Percentiles rank a stretch among this genome's conserved stretches.
phyloP scores from a whole-genome alignment of 2,888 invertebrate genomes.

The Acrocyrtus sp. region DNA sequence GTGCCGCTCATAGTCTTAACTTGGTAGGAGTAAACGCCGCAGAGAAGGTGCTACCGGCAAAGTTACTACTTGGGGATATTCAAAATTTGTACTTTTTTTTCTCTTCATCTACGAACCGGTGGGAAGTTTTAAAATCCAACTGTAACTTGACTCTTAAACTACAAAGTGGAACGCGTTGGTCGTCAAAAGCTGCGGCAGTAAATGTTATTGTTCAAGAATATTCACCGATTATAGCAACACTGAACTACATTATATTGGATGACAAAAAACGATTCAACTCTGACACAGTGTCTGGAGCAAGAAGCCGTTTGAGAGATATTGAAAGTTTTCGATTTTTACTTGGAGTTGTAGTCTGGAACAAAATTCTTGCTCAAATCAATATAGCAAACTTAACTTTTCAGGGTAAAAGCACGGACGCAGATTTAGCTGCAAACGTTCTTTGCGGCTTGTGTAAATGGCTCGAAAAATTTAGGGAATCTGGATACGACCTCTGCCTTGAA shows the following conservation, averaged over 20 bases:
- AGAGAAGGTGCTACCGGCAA: constrained; percentile 7
- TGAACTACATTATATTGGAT: neutral
- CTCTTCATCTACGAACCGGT: constrained; percentile 4
- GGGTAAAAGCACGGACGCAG: neutral
- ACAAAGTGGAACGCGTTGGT: constrained; percentile 32
- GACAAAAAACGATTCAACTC: neutral
- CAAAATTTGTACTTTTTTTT: constrained; percentile 35
- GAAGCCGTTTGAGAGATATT: neutral
- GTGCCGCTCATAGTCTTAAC: constrained; percentile 25
- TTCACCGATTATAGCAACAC: neutral
- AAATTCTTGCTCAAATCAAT: constrained; percentile 7
- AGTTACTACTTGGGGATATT: constrained; percentile 22
- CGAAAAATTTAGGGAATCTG: neutral
- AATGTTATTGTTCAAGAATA: neutral
- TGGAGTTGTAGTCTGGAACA: neutral
- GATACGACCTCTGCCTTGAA: neutral
- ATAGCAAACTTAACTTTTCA: neutral
- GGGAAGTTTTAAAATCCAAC: constrained; percentile 2
- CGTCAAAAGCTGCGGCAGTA: constrained; percentile 26
- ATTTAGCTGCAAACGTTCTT: neutral
- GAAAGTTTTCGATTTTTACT: constrained; percentile 1
- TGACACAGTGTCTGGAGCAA: neutral
- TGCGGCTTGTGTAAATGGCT: neutral
- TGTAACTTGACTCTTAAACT: constrained; percentile 3
- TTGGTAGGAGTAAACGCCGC: constrained; percentile 24